Evolutionary conservation across 2,888 invertebrate genomes (phyloP).

Genomic region (Tricholauxania praeusta): DNA sequence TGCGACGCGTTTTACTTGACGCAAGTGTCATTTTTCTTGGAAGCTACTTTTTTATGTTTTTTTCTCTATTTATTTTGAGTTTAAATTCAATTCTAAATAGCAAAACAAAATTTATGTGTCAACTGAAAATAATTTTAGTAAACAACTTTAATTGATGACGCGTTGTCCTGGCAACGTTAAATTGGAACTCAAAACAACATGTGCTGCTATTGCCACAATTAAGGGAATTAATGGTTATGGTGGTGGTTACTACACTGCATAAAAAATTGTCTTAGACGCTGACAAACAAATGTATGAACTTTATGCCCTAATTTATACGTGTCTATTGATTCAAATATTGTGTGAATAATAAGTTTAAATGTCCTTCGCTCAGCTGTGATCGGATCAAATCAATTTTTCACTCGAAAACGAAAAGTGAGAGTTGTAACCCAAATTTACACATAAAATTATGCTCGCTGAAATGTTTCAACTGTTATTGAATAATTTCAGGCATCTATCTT

Average conservation of each 20-base stretch:
- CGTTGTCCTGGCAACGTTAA: slow-evolving; percentile 35
- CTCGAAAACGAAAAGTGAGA: no score
- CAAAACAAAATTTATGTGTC: background rate
- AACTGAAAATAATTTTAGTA: slow-evolving; percentile 20
- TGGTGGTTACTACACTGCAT: no score
- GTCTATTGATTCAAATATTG: no score
- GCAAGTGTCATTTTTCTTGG: slow-evolving; percentile 42
- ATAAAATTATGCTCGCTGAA: no score
- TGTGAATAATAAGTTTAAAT: no score
- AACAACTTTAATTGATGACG: slow-evolving; percentile 32
- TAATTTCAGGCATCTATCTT: no score
- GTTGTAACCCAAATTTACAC: no score
- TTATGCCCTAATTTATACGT: background rate
- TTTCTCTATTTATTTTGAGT: slow-evolving; percentile 32
- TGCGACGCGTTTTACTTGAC: slow-evolving; percentile 27
- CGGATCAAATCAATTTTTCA: no score
- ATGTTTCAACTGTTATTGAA: no score
- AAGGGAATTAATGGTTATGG: no score
- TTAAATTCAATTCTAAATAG: slow-evolving; percentile 5
- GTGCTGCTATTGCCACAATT: no score
- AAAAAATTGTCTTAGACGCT: slow-evolving; percentile 1
- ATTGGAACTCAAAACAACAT: background rate
- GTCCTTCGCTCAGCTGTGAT: no score
- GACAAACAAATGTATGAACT: background rate
- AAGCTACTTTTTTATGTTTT: slow-evolving; percentile 11